Evolutionary conservation across 2,113 vertebrate species (phyloP), one percentile per base, ranked within the genome.

Genomic region (Okapia johnstoni): DNA sequence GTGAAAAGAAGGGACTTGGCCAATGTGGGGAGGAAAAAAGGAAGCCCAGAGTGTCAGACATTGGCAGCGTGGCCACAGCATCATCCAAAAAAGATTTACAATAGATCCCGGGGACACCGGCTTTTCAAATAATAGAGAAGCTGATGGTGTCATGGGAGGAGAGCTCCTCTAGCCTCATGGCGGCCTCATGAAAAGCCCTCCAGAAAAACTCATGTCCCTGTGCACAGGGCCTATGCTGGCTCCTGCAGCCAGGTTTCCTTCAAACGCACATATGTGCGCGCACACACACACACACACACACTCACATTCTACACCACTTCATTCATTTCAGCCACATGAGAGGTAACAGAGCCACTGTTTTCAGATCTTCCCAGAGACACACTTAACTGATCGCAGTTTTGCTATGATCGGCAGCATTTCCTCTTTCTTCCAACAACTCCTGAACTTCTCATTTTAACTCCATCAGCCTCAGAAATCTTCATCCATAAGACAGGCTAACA

Each of bases 81-180:
- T 40, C 55, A 30, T 25, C 46, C 58, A 60, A 48, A 73, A 87
- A 55, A 63, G 73, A 86, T 77, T 33, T 57, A 28, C 66, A n/a
- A 2, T 3, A 43, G 52, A 55, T 85, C 92, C 90, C 4, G 0
- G 58, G 81, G 57, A 63, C 30, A 5, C 0, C 0, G 30, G 73
- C 43, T 0, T 58, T 73, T 90, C 88, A 80, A 15, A 33, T 40
- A 40, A 14, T 1, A 36, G 55, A 87, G 21, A 50, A 55, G 48
- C 30, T 5, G 0, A 16, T 30, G 46, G 77, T 11, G 2, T 3
- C 1, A 0, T 0, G 14, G 30, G 43, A 52, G 14, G 26, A 40
- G 8, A 6, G 57, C 14, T 70, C n/a, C 46, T 26, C 23, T 7
- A 25, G 55, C 81, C 26, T 58, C 5, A 2, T 26, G 10, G 77